Conservation (phyloP, 2,888 invertebrate species). For the Ophion slaviceki region DNA sequence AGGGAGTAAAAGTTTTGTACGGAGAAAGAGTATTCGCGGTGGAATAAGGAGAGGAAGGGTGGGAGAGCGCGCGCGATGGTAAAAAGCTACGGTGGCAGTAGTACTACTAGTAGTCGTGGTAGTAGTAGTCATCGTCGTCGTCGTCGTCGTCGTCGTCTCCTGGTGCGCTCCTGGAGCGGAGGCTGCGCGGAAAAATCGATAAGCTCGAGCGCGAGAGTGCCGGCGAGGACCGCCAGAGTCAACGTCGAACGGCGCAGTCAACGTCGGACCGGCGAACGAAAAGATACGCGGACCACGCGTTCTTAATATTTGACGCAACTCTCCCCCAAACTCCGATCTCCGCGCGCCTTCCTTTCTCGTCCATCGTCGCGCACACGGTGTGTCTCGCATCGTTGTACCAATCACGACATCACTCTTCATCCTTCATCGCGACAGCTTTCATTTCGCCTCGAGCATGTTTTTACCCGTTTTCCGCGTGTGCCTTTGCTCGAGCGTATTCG, state of each 20-base stretch:
- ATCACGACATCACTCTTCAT: no score
- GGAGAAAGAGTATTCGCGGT: no score
- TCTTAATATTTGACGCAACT: constrained; percentile 67
- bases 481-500: constrained; percentile 34
- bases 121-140: no score
- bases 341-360: no score
- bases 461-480: constrained; percentile 24
- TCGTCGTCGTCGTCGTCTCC: constrained; percentile 52
- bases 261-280: constrained; percentile 80
- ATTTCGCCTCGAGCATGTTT: not conserved
- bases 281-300: constrained; percentile 74
- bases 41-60: no score
- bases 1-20: no score
- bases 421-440: no score
- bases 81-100: no score
- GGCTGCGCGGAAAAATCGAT: constrained; percentile 83
- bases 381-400: no score
- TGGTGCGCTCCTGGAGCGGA: constrained; percentile 77
- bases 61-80: no score
- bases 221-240: constrained; percentile 78
- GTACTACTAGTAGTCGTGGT: no score
- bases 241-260: constrained; percentile 79
- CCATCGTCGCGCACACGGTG: no score
- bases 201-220: constrained; percentile 70
- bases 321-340: constrained; percentile 6